Evolutionary conservation across 2,888 invertebrate genomes (phyloP), one percentile per base, ranked within the genome.

Genomic region (Ctenicera cuprea): DNA sequence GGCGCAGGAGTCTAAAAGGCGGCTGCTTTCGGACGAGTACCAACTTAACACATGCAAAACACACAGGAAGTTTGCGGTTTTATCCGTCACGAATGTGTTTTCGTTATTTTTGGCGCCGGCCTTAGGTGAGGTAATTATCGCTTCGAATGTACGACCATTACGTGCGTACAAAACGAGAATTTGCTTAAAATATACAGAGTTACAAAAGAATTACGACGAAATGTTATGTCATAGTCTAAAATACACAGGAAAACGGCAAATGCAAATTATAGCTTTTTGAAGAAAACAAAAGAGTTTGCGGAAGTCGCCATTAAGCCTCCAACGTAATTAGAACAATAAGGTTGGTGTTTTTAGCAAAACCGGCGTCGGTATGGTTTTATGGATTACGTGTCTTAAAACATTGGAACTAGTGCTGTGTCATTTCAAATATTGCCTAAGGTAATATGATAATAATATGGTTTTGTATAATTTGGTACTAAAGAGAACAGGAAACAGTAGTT

Each of bases 21-120:
- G 67, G 75, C 73, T 73, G 61, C 62, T 69, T 65, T 68, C 65
- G 75, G 73, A 71, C 71, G 69, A 73, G 77, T 76, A 73, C 76
- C 77, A 75, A 78, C 73, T 78, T 78, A 79, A 77, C 80, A 80
- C 79, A 79, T 80, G 80, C 78, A 79, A 81, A 80, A 78, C 76
- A 78, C 77, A 80, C 78, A 81, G 82, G 82, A 82, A 82, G 82
- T 82, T 82, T 81, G 81, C 78, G 82, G 81, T 82, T 79, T 74
- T 71, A 71, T 76, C 76, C 73, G 77, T 75, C 78, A 79, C 79
- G 79, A 77, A 69, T 74, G 67, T 77, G 72, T 72, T 71, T 73
- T 67, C 67, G 73, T 74, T 79, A 77, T 79, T 76, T 79, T 76
- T 77, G 80, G 79, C 80, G 79, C 79, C 80, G 71, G 74, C 66